A percentile compares a stretch with the other conserved stretches of the same genome.
Evolutionary conservation across 2,113 vertebrate species (phyloP).

Genomic region (Tachysurus vachellii): DNA sequence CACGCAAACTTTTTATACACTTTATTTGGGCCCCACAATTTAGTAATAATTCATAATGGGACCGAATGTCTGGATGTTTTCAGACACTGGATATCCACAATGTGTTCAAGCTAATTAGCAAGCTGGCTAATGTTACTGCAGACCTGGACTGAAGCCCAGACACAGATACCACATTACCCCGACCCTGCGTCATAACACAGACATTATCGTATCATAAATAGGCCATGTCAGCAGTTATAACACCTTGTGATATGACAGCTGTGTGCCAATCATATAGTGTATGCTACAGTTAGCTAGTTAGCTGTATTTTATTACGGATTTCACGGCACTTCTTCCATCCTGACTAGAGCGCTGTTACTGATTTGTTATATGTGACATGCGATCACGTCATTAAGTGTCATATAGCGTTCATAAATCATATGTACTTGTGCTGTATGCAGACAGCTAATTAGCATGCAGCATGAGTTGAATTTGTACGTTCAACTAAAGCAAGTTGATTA

Average conservation of each 20-base stretch:
- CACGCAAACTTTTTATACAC: conserved; percentile 36
- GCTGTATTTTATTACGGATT: background rate
- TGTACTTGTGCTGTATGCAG: too few relatives aligned
- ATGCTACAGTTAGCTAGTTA: background rate
- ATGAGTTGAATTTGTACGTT: too few relatives aligned
- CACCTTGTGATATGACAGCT: background rate
- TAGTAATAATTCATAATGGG: conserved; percentile 50
- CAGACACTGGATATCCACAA: conserved; percentile 40
- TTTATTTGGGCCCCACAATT: conserved; percentile 44
- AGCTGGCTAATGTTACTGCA: background rate
- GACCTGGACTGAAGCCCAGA: conserved; percentile 10
- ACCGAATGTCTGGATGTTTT: conserved; percentile 40
- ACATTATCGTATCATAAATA: background rate
- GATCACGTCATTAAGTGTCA: background rate
- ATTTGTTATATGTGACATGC: background rate
- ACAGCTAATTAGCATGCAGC: too few relatives aligned
- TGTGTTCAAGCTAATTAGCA: conserved; percentile 27
- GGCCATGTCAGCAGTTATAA: background rate
- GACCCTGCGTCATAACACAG: conserved; percentile 6
- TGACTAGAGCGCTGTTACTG: background rate
- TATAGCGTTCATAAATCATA: too few relatives aligned
- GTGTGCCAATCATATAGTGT: background rate
- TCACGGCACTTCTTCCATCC: background rate
- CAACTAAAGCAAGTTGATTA: too few relatives aligned
- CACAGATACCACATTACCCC: background rate